Conservation (phyloP, 2,888 invertebrate species). For the Drosophila trichaetosa region DNA sequence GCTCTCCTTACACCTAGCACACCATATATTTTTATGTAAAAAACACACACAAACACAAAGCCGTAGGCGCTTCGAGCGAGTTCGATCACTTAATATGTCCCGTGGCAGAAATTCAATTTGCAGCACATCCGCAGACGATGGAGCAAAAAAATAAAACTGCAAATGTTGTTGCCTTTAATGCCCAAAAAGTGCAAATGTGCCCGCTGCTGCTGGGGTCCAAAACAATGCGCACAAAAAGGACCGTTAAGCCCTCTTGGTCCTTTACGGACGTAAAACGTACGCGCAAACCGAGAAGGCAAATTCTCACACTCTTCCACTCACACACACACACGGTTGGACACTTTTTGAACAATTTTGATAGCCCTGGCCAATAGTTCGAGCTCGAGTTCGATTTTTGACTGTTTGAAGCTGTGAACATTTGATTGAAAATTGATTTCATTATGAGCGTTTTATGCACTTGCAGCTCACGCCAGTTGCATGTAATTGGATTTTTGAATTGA, state of each 20-base stretch:
- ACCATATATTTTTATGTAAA: conserved; percentile 73
- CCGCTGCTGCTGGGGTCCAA: conserved; percentile 29
- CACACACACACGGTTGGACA: conserved; percentile 18
- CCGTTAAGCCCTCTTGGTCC: conserved; percentile 50
- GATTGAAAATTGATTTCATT: conserved; percentile 84
- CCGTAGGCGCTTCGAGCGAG: conserved; percentile 60
- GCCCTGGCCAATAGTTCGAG: conserved; percentile 6
- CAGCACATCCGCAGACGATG: conserved; percentile 70
- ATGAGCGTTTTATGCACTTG: conserved; percentile 68
- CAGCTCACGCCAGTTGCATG: conserved; percentile 35
- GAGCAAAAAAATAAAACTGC: conserved; percentile 29
- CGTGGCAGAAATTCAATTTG: conserved; percentile 82
- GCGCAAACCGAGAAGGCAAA: conserved; percentile 5
- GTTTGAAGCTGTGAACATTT: conserved; percentile 57
- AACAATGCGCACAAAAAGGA: conserved; percentile 57
- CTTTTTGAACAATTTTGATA: conserved; percentile 48
- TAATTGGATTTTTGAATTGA: conserved; percentile 45
- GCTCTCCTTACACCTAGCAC: conserved; percentile 40
- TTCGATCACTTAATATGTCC: conserved; percentile 80
- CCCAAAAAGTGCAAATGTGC: conserved; percentile 76
- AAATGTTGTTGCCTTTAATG: conserved; percentile 64
- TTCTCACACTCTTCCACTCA: conserved; percentile 4
- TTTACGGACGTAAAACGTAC: conserved; percentile 51
- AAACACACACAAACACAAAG: conserved; percentile 55
- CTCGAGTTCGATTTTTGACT: conserved; percentile 28